These are phyloP conservation scores for Xestoiulus laeticollis DNA, from an alignment of 2,888 invertebrate genomes.

Conservation along the genomic window DNA sequence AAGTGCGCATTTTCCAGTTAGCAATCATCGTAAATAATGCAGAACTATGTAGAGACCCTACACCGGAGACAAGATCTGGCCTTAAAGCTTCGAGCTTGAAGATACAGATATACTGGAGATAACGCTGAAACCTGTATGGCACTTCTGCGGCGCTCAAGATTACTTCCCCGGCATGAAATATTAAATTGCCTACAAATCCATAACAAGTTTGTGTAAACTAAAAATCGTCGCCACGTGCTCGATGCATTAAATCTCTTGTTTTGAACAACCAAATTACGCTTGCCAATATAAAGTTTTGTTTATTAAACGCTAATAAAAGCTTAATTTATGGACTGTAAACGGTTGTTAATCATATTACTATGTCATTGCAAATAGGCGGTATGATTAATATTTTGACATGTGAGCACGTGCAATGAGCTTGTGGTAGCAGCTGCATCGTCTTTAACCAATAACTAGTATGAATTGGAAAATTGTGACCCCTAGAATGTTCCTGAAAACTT, in stretches of 20 bases:
- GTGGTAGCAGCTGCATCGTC: no score
- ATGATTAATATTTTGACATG: not conserved
- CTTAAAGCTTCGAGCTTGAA: not conserved
- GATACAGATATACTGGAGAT: not conserved
- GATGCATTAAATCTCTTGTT: no score
- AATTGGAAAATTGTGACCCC: no score
- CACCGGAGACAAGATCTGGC: not conserved
- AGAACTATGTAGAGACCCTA: not conserved
- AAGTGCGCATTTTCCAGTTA: not conserved
- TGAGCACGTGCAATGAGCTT: not conserved
- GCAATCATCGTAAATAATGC: not conserved
- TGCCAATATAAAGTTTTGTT: not conserved
- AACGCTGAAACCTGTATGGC: not conserved
- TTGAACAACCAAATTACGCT: not conserved
- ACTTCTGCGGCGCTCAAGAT: not conserved
- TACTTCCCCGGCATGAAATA: not conserved
- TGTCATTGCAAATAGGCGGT: not conserved
- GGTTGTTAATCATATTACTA: not conserved
- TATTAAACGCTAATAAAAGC: not conserved
- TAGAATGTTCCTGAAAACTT: no score
- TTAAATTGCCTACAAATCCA: not conserved
- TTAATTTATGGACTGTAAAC: not conserved
- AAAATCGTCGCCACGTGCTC: not conserved
- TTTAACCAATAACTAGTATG: no score
- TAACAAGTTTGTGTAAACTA: not conserved